Base-by-base conservation (phyloP, 2,888 invertebrate genomes). In the Beris chalybata region DNA sequence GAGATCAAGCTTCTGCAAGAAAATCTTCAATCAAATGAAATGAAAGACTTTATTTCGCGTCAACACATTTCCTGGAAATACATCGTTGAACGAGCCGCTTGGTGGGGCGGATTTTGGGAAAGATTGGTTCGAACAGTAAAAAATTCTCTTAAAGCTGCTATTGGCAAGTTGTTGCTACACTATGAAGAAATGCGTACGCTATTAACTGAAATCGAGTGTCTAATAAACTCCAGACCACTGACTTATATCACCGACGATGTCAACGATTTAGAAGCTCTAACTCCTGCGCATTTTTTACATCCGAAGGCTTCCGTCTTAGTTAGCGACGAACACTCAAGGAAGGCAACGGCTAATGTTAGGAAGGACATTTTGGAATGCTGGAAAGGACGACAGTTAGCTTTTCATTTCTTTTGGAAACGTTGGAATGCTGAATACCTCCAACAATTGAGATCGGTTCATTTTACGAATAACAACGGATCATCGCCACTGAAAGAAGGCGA, bases 31-130 rank as follows among this genome's bases (percentile, higher is more conserved):
- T 22, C 2, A 9, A 4, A 50, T 4, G 45, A 22, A 1, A n/a
- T 64, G n/a, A 63, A 52, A 15, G 53, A 30, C 11, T 67, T 67
- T 32, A n/a, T 57, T 44, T n/a, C 52, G 58, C n/a, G 32, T 4
- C n/a, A 43, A 15, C 13, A 29, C 43, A 30, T 56, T n/a, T 52
- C 47, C 29, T 67, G 63, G 57, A 4, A 59, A 4, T 66, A 43
- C 44, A 59, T 61, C 6, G 54, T 64, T 3, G 58, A 67, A 58
- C 50, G 67, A 53, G 67, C 57, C 13, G 57, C 29, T 44, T 66
- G 12, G 68, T 58, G 4, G 58, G 63, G 50, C 38, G 67, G 67
- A 4, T 67, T 67, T 53, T 64, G 67, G 64, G 67, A 67, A 31
- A 55, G 67, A 11, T 48, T 67, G 6, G 50, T 67, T 55, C 47